phyloP scores from a whole-genome alignment of 2,113 vertebrate genomes.

The Phoxinus phoxinus region DNA sequence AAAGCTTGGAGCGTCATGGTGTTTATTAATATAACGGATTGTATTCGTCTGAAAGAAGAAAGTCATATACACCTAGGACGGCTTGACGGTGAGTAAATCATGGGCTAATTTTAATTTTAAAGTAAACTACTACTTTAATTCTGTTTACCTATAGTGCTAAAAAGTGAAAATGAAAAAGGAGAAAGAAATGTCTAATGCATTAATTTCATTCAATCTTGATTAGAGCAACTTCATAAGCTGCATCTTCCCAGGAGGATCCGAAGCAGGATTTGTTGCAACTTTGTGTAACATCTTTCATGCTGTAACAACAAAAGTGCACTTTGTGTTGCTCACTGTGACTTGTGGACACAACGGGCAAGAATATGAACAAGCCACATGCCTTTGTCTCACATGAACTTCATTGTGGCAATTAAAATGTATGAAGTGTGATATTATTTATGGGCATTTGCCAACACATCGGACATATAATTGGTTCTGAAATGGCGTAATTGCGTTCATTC shows the following conservation, averaged over 20 bases:
- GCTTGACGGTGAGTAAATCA: too few relatives aligned
- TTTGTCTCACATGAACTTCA: slow-evolving; percentile 56
- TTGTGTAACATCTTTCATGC: too few relatives aligned
- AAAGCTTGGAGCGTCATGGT: too few relatives aligned
- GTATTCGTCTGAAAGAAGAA: too few relatives aligned
- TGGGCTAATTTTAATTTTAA: too few relatives aligned
- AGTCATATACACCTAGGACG: too few relatives aligned
- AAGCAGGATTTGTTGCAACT: too few relatives aligned
- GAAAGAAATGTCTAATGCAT: neutral
- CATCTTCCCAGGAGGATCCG: neutral
- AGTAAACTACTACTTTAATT: neutral
- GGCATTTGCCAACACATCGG: slow-evolving; percentile 52
- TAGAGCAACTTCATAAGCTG: too few relatives aligned
- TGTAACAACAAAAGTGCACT: neutral
- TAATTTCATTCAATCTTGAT: neutral
- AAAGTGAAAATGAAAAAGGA: neutral
- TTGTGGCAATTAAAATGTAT: slow-evolving; percentile 68
- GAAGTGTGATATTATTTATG: slow-evolving; percentile 64
- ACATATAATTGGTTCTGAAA: slow-evolving; percentile 72
- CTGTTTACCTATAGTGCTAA: neutral
- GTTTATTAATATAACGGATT: too few relatives aligned
- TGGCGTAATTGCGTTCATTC: slow-evolving; percentile 74
- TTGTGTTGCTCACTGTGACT: neutral
- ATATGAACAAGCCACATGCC: neutral
- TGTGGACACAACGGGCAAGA: neutral